Evolutionary conservation across 2,797 vertebrate genomes (phyloP).

Genomic region (Amphiprion clarkii): DNA sequence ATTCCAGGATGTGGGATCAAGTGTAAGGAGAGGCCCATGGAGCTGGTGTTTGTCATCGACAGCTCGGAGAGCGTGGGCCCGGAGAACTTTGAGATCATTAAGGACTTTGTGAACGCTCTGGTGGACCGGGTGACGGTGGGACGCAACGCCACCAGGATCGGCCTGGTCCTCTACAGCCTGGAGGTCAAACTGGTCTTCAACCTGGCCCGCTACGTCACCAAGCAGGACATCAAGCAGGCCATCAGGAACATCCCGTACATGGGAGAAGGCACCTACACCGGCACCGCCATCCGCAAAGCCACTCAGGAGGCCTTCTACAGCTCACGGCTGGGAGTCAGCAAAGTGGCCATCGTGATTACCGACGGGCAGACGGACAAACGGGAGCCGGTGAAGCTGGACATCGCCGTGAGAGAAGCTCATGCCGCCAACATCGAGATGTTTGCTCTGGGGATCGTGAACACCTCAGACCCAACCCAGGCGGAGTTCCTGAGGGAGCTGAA

Average conservation of each 20-base stretch:
- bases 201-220: slow-evolving; percentile 84
- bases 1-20: slow-evolving; percentile 91
- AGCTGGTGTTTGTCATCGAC: slow-evolving; percentile 95
- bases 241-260: slow-evolving; percentile 91
- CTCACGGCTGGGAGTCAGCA: slow-evolving; percentile 88
- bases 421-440: slow-evolving; percentile 94
- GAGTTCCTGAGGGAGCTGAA: slow-evolving; percentile 92
- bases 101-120: slow-evolving; percentile 91
- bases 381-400: slow-evolving; percentile 90
- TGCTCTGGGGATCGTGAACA: slow-evolving; percentile 92
- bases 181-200: slow-evolving; percentile 91
- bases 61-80: slow-evolving; percentile 95
- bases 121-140: slow-evolving; percentile 92
- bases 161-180: slow-evolving; percentile 92
- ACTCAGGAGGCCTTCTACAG: slow-evolving; percentile 91
- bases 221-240: slow-evolving; percentile 90
- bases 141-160: slow-evolving; percentile 91
- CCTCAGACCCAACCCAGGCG: slow-evolving; percentile 86
- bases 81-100: slow-evolving; percentile 94
- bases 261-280: slow-evolving; percentile 93
- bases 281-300: slow-evolving; percentile 91
- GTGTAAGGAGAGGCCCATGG: slow-evolving; percentile 95
- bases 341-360: slow-evolving; percentile 92
- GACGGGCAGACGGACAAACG: slow-evolving; percentile 92
- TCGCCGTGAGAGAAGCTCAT: slow-evolving; percentile 90